phyloP scores from a whole-genome alignment of 2,888 invertebrate species.

The Cephus rjabovi region DNA sequence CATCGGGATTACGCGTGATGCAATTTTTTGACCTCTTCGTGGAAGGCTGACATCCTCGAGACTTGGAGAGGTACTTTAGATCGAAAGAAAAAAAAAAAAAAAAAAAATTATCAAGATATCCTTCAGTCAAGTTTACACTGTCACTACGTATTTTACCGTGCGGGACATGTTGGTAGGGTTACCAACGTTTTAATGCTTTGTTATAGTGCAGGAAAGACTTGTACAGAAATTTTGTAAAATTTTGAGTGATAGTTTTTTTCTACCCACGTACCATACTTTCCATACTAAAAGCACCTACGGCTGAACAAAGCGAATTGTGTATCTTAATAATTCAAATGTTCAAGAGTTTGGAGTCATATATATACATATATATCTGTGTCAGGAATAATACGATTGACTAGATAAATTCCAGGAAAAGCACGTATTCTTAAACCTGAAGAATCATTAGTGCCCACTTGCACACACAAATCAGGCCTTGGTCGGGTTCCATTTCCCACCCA shows the following conservation, averaged over 20 bases:
- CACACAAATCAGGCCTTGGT: neutral
- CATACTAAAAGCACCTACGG: neutral
- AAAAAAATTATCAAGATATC: neutral
- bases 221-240: neutral
- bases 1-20: neutral
- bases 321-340: neutral
- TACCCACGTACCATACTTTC: neutral
- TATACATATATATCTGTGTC: too few relatives aligned
- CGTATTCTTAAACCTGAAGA: neutral
- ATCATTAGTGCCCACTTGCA: neutral
- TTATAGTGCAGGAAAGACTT: neutral
- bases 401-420: neutral
- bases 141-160: neutral
- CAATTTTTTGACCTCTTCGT: neutral
- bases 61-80: neutral
- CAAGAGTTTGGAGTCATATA: neutral
- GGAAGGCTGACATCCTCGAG: neutral
- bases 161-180: neutral
- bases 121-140: neutral
- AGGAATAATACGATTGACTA: neutral
- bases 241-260: neutral
- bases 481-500: neutral
- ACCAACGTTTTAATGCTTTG: neutral
- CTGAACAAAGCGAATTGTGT: neutral
- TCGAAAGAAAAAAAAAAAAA: neutral